Percentiles rank a stretch among this genome's conserved stretches.
Conservation (phyloP, 2,113 vertebrate species). For the Phrynocephalus versicolor region DNA sequence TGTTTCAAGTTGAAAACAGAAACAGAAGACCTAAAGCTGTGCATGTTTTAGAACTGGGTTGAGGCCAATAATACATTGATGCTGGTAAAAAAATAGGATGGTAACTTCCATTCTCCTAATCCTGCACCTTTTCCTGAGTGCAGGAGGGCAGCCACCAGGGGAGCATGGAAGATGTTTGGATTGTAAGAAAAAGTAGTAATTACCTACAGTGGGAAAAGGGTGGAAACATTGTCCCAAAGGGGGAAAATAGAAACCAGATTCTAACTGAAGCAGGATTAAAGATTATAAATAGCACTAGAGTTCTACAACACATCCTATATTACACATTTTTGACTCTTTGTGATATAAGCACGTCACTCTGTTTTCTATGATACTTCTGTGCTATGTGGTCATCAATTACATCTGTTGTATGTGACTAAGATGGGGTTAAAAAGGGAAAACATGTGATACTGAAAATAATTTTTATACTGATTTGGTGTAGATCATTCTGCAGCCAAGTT, state of each 20-base stretch:
- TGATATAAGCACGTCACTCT: not conserved
- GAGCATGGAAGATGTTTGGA: not conserved
- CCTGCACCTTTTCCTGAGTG: no score
- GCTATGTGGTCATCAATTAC: not conserved
- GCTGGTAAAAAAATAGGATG: not conserved
- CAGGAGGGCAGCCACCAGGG: not conserved
- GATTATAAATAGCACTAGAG: not conserved
- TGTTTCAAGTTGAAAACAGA: slow-evolving; percentile 31
- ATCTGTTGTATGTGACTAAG: not conserved
- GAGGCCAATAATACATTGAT: not conserved
- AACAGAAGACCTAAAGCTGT: not conserved
- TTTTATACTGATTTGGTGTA: not conserved
- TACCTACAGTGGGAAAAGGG: not conserved
- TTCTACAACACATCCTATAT: not conserved
- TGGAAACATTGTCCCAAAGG: not conserved
- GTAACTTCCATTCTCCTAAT: not conserved
- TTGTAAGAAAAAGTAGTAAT: not conserved
- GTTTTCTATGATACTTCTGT: not conserved
- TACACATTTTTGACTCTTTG: not conserved
- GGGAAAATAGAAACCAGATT: not conserved
- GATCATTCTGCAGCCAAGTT: not conserved
- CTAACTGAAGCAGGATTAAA: not conserved
- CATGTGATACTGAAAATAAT: slow-evolving; percentile 14
- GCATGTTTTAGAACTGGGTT: not conserved
- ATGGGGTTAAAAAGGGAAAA: not conserved